These are phyloP conservation scores for Opisthocomus hoazin DNA, from an alignment of 2,113 vertebrate genomes.

Conservation along the genomic window DNA sequence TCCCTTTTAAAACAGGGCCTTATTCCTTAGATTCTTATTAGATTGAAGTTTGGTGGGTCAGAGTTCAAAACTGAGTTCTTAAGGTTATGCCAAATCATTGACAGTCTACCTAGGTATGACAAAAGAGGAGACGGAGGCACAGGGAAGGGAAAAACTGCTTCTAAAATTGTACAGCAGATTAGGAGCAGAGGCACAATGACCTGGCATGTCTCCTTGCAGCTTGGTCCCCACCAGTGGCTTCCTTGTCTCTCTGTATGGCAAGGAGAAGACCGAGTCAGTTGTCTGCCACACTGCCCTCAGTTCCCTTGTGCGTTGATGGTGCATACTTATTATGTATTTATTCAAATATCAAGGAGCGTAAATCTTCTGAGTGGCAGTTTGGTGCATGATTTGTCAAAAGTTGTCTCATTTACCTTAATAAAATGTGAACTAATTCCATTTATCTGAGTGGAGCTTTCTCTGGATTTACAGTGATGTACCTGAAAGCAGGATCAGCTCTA, in stretches of 20 bases:
- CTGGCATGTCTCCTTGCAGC: background rate
- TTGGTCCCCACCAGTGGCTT: background rate
- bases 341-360: conserved; percentile 14
- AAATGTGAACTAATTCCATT: background rate
- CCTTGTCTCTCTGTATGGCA: background rate
- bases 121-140: background rate
- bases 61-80: background rate
- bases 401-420: background rate
- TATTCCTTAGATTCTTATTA: background rate
- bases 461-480: background rate
- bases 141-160: background rate
- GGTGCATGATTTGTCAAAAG: conserved; percentile 20
- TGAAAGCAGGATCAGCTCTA: background rate
- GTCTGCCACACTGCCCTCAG: background rate
- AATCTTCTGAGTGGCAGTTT: background rate
- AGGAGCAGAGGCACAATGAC: background rate
- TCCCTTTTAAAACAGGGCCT: background rate
- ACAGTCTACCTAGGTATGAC: background rate
- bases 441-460: background rate
- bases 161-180: background rate
- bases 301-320: background rate
- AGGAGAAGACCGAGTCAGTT: background rate
- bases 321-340: background rate
- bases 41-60: background rate
- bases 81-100: background rate